Percentiles rank a stretch among this genome's conserved stretches.
These are phyloP conservation scores for Hirtodrosophila cameraria DNA, from an alignment of 2,888 invertebrate genomes.

Conservation along the genomic window DNA sequence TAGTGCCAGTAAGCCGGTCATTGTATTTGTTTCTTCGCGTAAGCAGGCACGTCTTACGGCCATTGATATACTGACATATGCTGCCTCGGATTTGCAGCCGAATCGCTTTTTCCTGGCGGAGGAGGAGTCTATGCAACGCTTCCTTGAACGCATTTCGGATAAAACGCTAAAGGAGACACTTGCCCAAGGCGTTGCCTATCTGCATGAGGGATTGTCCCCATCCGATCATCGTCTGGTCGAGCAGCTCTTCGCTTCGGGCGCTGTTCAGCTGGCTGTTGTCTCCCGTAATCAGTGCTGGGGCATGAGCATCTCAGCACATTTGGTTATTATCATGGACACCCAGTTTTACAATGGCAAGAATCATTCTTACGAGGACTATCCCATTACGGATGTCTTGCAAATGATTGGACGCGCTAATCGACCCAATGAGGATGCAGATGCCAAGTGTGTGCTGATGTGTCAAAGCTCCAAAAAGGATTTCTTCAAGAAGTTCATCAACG, in stretches of 20 bases:
- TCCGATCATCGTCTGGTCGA: conserved; percentile 96
- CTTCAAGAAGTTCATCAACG: conserved; percentile 98
- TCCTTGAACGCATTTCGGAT: conserved; percentile 93
- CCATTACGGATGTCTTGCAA: conserved; percentile 97
- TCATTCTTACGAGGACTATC: conserved; percentile 98
- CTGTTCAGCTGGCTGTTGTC: conserved; percentile 96
- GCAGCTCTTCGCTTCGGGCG: conserved; percentile 96
- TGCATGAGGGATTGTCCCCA: conserved; percentile 96
- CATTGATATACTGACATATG: conserved; percentile 96
- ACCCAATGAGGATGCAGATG: conserved; percentile 95
- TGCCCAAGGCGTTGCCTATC: conserved; percentile 97
- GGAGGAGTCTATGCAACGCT: conserved; percentile 93
- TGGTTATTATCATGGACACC: conserved; percentile 97
- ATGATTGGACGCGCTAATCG: conserved; percentile 99
- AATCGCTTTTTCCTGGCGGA: conserved; percentile 95
- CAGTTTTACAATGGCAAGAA: conserved; percentile 88
- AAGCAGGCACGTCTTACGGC: conserved; percentile 97
- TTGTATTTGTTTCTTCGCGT: conserved; percentile 95
- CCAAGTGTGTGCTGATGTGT: conserved; percentile 98
- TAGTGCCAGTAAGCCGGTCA: conserved; percentile 92
- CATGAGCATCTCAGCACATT: conserved; percentile 93
- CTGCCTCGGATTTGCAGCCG: conserved; percentile 94
- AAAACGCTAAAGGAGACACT: conserved; percentile 96
- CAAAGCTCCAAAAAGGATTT: conserved; percentile 99
- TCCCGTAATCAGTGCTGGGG: conserved; percentile 97